Conservation (phyloP, 2,888 invertebrate genomes). For the Drosophila peninsularis region DNA sequence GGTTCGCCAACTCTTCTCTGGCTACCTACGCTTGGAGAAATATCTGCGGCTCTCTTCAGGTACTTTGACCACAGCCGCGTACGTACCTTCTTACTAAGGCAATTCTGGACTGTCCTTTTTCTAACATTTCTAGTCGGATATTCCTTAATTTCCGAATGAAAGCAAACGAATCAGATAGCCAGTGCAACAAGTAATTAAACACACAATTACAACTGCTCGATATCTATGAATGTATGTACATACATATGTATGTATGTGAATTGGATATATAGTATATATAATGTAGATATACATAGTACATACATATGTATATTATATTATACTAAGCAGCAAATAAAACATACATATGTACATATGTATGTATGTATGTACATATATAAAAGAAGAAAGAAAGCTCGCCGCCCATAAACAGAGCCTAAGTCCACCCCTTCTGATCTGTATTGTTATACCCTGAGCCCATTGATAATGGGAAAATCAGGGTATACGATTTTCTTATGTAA, state of each 20-base stretch:
- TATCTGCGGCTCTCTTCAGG: slow-evolving; percentile 7
- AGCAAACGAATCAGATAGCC: neutral
- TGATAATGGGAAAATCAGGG: too few species aligned
- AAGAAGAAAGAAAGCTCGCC: too few species aligned
- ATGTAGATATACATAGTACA: too few species aligned
- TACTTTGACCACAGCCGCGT: neutral
- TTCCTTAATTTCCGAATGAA: neutral
- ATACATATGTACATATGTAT: neutral
- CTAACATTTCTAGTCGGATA: neutral
- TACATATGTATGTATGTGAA: neutral
- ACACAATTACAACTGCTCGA: too few species aligned
- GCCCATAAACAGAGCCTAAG: too few species aligned
- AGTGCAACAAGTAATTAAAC: too few species aligned
- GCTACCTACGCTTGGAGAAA: slow-evolving; percentile 39
- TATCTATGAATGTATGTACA: neutral
- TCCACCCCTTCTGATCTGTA: too few species aligned
- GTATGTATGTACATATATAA: neutral
- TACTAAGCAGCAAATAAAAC: too few species aligned
- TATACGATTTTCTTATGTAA: too few species aligned
- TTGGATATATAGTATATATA: too few species aligned
- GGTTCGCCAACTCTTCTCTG: neutral
- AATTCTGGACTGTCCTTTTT: neutral
- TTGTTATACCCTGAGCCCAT: too few species aligned
- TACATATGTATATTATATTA: too few species aligned
- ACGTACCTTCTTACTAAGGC: neutral